Conservation (phyloP, 2,888 invertebrate species). For the Spatulosminthurus flaviceps region DNA sequence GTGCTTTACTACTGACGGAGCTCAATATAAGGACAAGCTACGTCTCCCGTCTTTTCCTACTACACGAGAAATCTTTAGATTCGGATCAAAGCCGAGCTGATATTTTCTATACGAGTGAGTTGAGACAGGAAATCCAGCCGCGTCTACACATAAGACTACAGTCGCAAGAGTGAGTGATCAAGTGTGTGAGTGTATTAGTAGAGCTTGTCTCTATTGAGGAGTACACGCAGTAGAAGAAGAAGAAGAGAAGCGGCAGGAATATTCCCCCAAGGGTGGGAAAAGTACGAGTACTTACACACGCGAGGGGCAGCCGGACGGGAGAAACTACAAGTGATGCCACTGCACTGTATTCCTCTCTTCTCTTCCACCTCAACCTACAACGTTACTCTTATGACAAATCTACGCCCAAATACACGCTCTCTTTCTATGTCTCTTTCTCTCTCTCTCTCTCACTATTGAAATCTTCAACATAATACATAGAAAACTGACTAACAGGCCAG, state of each 20-base stretch:
- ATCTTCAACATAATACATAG: no score
- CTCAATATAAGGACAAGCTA: neutral
- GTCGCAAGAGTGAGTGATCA: neutral
- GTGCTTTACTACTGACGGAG: neutral
- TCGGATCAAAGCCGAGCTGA: neutral
- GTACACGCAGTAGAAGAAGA: neutral
- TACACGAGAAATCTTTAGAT: neutral
- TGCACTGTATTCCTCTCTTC: conserved; percentile 22
- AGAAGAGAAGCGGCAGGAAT: conserved; percentile 7
- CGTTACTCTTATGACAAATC: conserved; percentile 29
- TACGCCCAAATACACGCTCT: neutral
- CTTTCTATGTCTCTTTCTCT: neutral
- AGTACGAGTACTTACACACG: neutral
- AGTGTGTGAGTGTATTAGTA: neutral
- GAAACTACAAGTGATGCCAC: conserved; percentile 33
- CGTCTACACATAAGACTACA: neutral
- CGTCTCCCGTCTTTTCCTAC: neutral
- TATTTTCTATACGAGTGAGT: neutral
- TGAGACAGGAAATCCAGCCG: neutral
- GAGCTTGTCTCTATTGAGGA: neutral
- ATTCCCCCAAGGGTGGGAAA: conserved; percentile 19
- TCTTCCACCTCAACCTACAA: conserved; percentile 27
- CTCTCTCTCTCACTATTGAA: neutral
- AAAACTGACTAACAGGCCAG: no score
- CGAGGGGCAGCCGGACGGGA: neutral